phyloP scores from a whole-genome alignment of 1,140 invertebrate species.

The Dermatophagoides farinae region DNA sequence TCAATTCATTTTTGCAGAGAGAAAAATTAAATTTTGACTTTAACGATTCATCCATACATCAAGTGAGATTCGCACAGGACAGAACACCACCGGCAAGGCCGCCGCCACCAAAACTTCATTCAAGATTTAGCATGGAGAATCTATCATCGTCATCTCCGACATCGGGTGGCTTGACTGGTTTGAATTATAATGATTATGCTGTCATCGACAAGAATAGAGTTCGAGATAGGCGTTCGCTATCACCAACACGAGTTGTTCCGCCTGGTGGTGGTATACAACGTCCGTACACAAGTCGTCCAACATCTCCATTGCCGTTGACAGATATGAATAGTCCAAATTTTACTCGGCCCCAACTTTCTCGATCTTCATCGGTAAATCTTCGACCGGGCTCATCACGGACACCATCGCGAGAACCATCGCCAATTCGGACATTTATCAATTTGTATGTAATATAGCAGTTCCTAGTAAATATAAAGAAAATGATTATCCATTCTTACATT shows the following conservation, averaged over 20 bases:
- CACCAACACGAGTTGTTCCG: not conserved
- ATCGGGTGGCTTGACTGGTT: no score
- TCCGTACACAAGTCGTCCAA: not conserved
- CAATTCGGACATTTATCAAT: not conserved
- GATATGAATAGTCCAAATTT: not conserved
- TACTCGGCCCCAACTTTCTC: not conserved
- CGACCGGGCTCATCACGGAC: not conserved
- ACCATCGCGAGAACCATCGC: not conserved
- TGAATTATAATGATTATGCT: not conserved
- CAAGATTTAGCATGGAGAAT: not conserved
- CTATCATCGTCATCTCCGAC: not conserved
- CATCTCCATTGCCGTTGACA: slow-evolving; percentile 4
- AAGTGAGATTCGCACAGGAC: no score
- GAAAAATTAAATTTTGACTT: no score
- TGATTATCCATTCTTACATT: no score
- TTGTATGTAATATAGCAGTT: no score
- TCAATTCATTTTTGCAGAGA: no score
- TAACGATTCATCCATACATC: not conserved
- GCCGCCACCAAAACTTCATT: not conserved
- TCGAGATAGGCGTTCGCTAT: not conserved
- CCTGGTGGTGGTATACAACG: not conserved
- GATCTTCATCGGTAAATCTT: not conserved
- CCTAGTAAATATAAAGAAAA: no score
- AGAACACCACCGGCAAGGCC: not conserved
- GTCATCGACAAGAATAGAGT: not conserved